Percentiles rank a stretch among this genome's conserved stretches.
Evolutionary conservation across 2,888 invertebrate species (phyloP).

Genomic region (Leptinotarsa haldemani): DNA sequence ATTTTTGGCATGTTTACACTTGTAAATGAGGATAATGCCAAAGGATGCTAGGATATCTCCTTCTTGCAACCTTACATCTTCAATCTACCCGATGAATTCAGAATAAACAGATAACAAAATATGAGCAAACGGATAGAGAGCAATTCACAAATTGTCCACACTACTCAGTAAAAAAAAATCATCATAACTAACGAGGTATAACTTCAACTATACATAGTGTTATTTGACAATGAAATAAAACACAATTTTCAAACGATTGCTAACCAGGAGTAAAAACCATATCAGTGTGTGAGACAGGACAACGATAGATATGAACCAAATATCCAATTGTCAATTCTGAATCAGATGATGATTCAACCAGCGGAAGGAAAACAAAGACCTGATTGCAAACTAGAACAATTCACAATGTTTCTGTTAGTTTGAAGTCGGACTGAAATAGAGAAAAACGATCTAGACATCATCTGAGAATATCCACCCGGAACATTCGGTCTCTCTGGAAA

Average conservation of each 20-base stretch:
- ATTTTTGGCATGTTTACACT: too few relatives aligned
- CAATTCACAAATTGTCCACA: too few relatives aligned
- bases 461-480: constrained; percentile 20
- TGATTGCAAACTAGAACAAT: background rate
- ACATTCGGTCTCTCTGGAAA: constrained; percentile 29
- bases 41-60: too few relatives aligned
- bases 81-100: too few relatives aligned
- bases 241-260: background rate
- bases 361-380: constrained; percentile 5
- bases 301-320: background rate
- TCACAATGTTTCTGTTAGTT: background rate
- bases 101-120: too few relatives aligned
- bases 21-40: too few relatives aligned
- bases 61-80: too few relatives aligned
- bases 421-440: background rate
- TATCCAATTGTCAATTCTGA: background rate
- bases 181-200: too few relatives aligned
- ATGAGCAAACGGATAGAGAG: too few relatives aligned
- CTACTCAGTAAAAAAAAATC: too few relatives aligned
- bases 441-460: constrained; percentile 9
- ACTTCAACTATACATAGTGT: too few relatives aligned
- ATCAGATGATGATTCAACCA: background rate
- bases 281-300: background rate
- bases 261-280: background rate
- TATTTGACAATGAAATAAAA: too few relatives aligned